These are phyloP conservation scores for Ceratina australensis DNA, from an alignment of 1,140 invertebrate genomes.

Conservation along the genomic window DNA sequence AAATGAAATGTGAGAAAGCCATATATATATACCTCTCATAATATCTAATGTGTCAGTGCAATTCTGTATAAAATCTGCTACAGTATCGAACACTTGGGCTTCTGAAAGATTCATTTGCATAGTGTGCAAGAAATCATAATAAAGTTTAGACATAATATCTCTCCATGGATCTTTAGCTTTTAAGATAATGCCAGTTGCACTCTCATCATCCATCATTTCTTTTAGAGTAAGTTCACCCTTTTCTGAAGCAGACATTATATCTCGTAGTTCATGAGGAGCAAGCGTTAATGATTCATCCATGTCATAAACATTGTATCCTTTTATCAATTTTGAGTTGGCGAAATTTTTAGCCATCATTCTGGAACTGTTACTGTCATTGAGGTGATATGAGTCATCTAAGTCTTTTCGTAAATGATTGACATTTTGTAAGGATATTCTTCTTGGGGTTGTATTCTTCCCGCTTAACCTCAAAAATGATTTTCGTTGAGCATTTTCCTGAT, in stretches of 20 bases:
- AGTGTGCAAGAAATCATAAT: slow-evolving; percentile 82
- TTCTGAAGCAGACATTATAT: slow-evolving; percentile 63
- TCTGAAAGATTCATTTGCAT: slow-evolving; percentile 79
- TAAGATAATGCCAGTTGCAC: slow-evolving; percentile 77
- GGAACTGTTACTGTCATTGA: slow-evolving; percentile 19
- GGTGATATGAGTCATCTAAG: slow-evolving; percentile 16
- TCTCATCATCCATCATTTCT: slow-evolving; percentile 75
- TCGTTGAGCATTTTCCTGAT: slow-evolving; percentile 54
- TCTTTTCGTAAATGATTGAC: slow-evolving; percentile 39
- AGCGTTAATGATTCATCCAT: slow-evolving; percentile 67
- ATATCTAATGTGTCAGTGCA: slow-evolving; percentile 79
- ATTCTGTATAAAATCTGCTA: slow-evolving; percentile 81
- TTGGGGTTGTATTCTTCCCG: slow-evolving; percentile 52
- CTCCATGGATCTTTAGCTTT: slow-evolving; percentile 78
- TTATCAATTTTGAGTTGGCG: slow-evolving; percentile 7
- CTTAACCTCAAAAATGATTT: slow-evolving; percentile 66
- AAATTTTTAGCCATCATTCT: slow-evolving; percentile 14
- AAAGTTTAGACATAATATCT: slow-evolving; percentile 79
- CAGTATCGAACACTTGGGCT: slow-evolving; percentile 80
- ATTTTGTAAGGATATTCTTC: slow-evolving; percentile 55
- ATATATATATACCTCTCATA: slow-evolving; percentile 72
- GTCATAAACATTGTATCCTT: slow-evolving; percentile 30
- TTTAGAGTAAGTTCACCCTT: slow-evolving; percentile 68
- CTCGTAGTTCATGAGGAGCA: slow-evolving; percentile 67
- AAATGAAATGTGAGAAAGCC: background rate